Evolutionary conservation across 92 coral and sea anemone genomes (phyloP), one percentile per base, ranked within the genome.

Genomic region (Bergia puertoricense): DNA sequence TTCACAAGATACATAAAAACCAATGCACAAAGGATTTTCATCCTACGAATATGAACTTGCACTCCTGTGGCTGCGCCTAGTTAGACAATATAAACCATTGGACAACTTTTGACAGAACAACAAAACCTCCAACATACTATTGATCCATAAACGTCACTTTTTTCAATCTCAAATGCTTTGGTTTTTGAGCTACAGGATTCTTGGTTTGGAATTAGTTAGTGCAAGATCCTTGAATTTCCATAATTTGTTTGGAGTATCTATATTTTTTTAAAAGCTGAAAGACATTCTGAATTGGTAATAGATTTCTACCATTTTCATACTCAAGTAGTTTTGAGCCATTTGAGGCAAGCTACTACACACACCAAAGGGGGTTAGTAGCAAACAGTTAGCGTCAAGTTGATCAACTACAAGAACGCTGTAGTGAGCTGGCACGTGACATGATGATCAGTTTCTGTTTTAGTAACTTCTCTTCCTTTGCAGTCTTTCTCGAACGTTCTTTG

Each of bases 401-500:
- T 75, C 18, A 5, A n/a, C 45, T 75, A 13, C 9, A 75, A 7
- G 57, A 39, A 42, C n/a, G n/a, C 80, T 76, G 43, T 13, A 37
- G 23, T 16, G 38, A 59, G 69, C 45, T 50, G 46, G 59, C 54
- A 57, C 37, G 62, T 54, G 69, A 74, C 56, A 6, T 8, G 30
- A 30, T 30, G 30, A 30, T 20, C 9, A 38, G 40, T 20, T 81
- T 81, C 86, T 38, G 51, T 66, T 45, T 66, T n/a, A 68, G 86
- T 46, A 44, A 11, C 15, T 38, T 50, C 18, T 14, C 69, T 46
- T 79, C 40, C 83, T 79, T 50, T 45, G 46, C n/a, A 83, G 43
- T 50, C 65, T 71, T 82, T 82, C 76, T 82, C 62, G 57, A 67
- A 82, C 10, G 23, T 37, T 56, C 57, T 82, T 81, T 22, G 39